Base-by-base conservation (phyloP, 2,797 vertebrate species). In the Toxotes lorentzi region DNA sequence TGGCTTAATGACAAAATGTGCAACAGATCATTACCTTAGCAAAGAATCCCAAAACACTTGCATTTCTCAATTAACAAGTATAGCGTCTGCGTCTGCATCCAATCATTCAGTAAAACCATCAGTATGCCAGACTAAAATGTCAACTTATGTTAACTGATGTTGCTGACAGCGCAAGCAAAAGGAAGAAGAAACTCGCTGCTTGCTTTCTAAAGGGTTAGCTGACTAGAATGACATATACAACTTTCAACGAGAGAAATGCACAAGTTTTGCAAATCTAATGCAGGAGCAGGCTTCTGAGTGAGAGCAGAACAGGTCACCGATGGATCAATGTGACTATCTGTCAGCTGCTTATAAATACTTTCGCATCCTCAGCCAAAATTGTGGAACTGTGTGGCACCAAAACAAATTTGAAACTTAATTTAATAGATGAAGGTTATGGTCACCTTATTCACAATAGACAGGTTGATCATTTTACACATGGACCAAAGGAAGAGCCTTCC, bases 21-120 rank as follows among this genome's bases (percentile, higher is more conserved):
- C 34, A 77, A 91, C 92, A 91, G 82, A 89, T 93, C 92, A 93
- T 94, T 92, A 92, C 76, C 79, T 86, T 89, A 63, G 83, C 61
- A 82, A 40, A 67, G 63, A 87, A 83, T 63, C 64, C 79, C 50
- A 58, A 73, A 73, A 43, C 69, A 73, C 70, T 60, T 41, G 59
- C 77, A 65, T 88, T 85, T 79, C 72, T 84, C 80, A 91, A 80
- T 91, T 86, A 89, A 70, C 47, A 77, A 71, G 66, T 78, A 53
- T n/a, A 76, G 82, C n/a, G n/a, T n/a, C 27, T 13, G 17, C 13
- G 19, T 47, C 61, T 58, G 16, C 53, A 75, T 79, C 56, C 35
- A 58, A 77, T 80, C 51, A 43, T 65, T 66, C 35, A 62, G 59
- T 82, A 64, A 69, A 82, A 73, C 69, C 40, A 84, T 85, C 76